Evolutionary conservation across 2,888 invertebrate species (phyloP).

Genomic region (Torymus auratus): DNA sequence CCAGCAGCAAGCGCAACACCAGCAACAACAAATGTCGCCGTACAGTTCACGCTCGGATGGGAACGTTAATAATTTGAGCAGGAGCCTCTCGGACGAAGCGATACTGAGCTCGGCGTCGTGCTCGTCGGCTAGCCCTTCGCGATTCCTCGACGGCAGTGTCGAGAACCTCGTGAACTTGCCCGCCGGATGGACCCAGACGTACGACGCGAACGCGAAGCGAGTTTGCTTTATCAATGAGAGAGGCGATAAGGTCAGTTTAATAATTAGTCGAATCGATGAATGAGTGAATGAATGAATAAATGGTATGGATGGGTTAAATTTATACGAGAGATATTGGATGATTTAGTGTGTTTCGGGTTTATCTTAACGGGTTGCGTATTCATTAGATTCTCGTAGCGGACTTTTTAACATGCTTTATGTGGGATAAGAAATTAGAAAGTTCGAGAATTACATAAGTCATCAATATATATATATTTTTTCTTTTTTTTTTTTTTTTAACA

Average conservation of each 20-base stretch:
- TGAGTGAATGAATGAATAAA: too few relatives aligned
- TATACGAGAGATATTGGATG: too few relatives aligned
- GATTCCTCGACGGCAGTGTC: conserved; percentile 56
- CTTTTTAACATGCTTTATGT: neutral
- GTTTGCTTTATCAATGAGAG: conserved; percentile 78
- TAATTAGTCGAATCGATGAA: neutral
- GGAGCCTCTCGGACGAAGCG: conserved; percentile 66
- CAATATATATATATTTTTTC: too few relatives aligned
- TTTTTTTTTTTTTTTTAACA: too few relatives aligned
- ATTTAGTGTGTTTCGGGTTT: too few relatives aligned
- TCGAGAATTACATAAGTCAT: conserved; percentile 25
- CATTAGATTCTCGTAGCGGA: neutral
- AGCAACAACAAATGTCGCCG: neutral
- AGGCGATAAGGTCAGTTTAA: conserved; percentile 77
- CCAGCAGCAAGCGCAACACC: conserved; percentile 13
- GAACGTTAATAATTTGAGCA: conserved; percentile 59
- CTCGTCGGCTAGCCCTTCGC: conserved; percentile 63
- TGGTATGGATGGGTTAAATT: too few relatives aligned
- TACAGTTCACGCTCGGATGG: conserved; percentile 51
- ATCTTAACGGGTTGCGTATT: too few relatives aligned
- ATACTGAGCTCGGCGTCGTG: conserved; percentile 67
- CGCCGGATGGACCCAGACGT: conserved; percentile 77
- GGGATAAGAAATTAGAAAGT: neutral
- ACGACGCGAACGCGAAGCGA: conserved; percentile 73
- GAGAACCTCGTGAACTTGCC: conserved; percentile 72